phyloP scores from a whole-genome alignment of 2,888 invertebrate genomes.

The Seira sanloemensis region DNA sequence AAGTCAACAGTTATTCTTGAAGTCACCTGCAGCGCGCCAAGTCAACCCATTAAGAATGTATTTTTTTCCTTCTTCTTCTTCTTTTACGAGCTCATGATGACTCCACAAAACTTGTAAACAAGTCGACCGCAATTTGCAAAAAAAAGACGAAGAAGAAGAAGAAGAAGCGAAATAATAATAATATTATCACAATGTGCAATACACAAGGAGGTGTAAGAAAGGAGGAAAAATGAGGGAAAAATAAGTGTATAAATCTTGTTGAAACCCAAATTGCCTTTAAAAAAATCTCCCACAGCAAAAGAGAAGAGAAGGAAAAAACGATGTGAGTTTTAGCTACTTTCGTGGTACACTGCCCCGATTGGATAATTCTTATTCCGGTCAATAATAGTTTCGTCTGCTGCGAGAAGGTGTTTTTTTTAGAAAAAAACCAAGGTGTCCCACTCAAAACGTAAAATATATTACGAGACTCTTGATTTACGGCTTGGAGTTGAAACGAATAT shows the following conservation, averaged over 20 bases:
- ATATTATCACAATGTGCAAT: conserved; percentile 14
- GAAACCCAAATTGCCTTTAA: conserved; percentile 11
- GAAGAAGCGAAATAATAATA: not conserved
- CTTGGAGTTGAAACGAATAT: conserved; percentile 47
- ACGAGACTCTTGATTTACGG: conserved; percentile 56
- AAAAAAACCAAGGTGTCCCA: not conserved
- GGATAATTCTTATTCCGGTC: too few relatives aligned
- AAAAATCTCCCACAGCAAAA: too few relatives aligned
- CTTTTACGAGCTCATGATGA: conserved; percentile 11
- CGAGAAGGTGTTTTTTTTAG: not conserved
- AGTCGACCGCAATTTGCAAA: conserved; percentile 24
- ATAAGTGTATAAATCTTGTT: conserved; percentile 7
- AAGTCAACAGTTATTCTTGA: conserved; percentile 46
- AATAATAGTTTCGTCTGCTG: too few relatives aligned
- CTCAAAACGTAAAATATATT: not conserved
- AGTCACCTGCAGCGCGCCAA: conserved; percentile 61
- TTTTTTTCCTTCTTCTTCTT: conserved; percentile 4
- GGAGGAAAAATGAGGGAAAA: conserved; percentile 6
- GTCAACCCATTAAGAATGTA: conserved; percentile 51
- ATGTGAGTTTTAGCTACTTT: too few relatives aligned
- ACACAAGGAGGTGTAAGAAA: not conserved
- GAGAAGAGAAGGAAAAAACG: too few relatives aligned
- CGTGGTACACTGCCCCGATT: too few relatives aligned
- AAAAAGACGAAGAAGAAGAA: conserved; percentile 5
- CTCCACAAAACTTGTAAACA: conserved; percentile 36